Evolutionary conservation across 2,888 invertebrate genomes (phyloP), one percentile per base, ranked within the genome.

Genomic region (Lithophane leautieri): DNA sequence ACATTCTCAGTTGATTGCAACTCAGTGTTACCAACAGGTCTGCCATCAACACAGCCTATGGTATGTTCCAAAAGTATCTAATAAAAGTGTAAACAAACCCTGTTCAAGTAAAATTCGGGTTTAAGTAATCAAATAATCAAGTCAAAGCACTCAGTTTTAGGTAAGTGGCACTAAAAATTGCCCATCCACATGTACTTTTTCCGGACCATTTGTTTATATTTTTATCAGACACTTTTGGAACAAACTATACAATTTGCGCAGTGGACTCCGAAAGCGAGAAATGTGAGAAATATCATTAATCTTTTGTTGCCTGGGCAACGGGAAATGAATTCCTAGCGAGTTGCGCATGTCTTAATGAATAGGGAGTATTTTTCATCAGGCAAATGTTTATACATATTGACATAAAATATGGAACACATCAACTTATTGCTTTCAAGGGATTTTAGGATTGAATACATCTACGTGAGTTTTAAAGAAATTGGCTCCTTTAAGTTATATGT

Each of bases 201-300:
- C 1, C 28, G 12, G 8, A 28, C 4, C 4, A 9, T 50, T n/a
- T 50, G 22, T 34, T 34, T 34, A n/a, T 9, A 66, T 50, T 28
- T 22, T 50, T 9, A 52, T 9, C 2, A 22, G 9, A 50, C 3
- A 50, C 3, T 50, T 66, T 50, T 16, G 22, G 16, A 50, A 50
- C 1, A 22, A 66, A 66, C 14, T 34, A n/a, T 47, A 25, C 40
- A 47, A 70, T 63, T 63, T 54, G 42, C 71, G 54, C 68, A 68
- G 34, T 71, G 34, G 65, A 65, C n/a, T 75, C 78, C 78, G 66
- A 54, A 81, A 81, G 74, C 69, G 50, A 72, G 74, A 72, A 79
- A 80, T 84, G 70, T 75, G 56, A 70, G 76, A 80, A 76, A 84
- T 78, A 81, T 84, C 63, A 80, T 82, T 79, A 87, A 88, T 86